Conservation (phyloP, 2,888 invertebrate genomes). For the Priocnemis perturbator region DNA sequence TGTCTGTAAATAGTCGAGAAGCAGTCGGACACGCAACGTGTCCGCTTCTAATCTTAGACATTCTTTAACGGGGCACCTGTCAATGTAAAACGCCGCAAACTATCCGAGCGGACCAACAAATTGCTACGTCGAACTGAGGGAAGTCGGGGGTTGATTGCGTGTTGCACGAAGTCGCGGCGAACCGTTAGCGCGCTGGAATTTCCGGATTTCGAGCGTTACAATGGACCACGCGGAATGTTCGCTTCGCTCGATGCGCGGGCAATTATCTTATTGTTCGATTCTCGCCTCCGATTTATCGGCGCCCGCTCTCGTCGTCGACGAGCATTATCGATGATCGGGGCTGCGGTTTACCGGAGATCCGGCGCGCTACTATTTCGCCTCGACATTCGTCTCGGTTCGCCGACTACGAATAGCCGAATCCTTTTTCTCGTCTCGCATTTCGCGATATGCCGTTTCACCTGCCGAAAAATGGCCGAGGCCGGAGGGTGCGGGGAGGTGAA, state of each 20-base stretch:
- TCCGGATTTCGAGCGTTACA: too few species aligned
- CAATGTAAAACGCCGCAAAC: conserved; percentile 27
- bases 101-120: too few species aligned
- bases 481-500: conserved; percentile 47
- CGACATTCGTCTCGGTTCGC: conserved; percentile 44
- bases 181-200: too few species aligned
- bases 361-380: conserved; percentile 20
- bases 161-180: too few species aligned
- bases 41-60: conserved; percentile 47
- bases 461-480: conserved; percentile 57
- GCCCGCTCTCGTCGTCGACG: background rate
- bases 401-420: conserved; percentile 46
- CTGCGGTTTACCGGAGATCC: conserved; percentile 3
- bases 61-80: conserved; percentile 63
- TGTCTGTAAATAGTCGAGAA: conserved; percentile 50
- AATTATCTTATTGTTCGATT: too few species aligned
- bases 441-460: conserved; percentile 69
- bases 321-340: conserved; percentile 32
- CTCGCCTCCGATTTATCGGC: background rate
- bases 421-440: conserved; percentile 52
- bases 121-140: too few species aligned
- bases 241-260: too few species aligned
- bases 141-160: too few species aligned
- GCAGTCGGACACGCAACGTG: conserved; percentile 50
- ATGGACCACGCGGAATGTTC: background rate